phyloP scores from a whole-genome alignment of 2,113 vertebrate genomes.

The sheep (Ovis aries) region ARS-UI_Ramb_v3.0 NC_056071.1:42204501-42205000 shows the following conservation, averaged over 20 bases:
- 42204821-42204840: no score
- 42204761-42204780: neutral
- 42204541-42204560: constrained; percentile 64
- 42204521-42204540: constrained; percentile 52
- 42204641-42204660: constrained; percentile 63
- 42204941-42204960: neutral
- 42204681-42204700: neutral
- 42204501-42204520: constrained; percentile 60
- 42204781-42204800: neutral
- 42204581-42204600: constrained; percentile 69
- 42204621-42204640: constrained; percentile 65
- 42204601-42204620: constrained; percentile 73
- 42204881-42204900: neutral
- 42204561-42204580: constrained; percentile 47
- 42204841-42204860: neutral
- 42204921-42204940: neutral
- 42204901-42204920: neutral
- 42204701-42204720: constrained; percentile 40
- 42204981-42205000: neutral
- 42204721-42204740: constrained; percentile 10
- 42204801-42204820: neutral
- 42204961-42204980: neutral
- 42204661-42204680: neutral
- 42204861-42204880: neutral
- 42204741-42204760: neutral